Conservation (phyloP, 2,888 invertebrate species). For the Vesta saturnalis region DNA sequence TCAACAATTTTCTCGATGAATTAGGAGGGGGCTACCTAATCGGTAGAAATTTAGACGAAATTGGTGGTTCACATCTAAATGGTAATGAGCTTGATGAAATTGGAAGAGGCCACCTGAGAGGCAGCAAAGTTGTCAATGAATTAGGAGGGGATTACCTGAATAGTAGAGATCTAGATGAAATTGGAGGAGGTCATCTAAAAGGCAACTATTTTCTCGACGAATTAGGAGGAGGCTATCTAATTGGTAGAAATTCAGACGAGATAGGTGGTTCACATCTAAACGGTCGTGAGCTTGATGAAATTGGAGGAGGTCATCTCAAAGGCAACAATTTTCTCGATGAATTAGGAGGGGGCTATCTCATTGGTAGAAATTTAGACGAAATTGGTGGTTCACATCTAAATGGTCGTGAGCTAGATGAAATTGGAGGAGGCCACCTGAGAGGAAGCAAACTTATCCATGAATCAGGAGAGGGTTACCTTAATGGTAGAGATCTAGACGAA, state of each 20-base stretch:
- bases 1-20: constrained; percentile 13
- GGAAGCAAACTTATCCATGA: neutral
- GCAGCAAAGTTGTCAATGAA: constrained; percentile 36
- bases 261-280: constrained; percentile 36
- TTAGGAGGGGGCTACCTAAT: neutral
- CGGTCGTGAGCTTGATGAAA: constrained; percentile 2
- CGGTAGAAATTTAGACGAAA: constrained; percentile 38
- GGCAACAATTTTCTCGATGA: constrained; percentile 29
- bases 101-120: constrained; percentile 30
- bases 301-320: neutral
- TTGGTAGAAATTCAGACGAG: constrained; percentile 39
- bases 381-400: constrained; percentile 39
- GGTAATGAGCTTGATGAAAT: constrained; percentile 36
- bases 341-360: constrained; percentile 38
- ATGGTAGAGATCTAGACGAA: neutral
- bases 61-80: constrained; percentile 37
- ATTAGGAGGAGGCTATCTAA: constrained; percentile 40
- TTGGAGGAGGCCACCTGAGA: constrained; percentile 39
- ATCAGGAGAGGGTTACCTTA: neutral
- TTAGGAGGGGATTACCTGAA: constrained; percentile 38
- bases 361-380: constrained; percentile 33
- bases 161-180: constrained; percentile 35
- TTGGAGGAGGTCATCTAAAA: constrained; percentile 38
- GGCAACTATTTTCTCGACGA: constrained; percentile 40
- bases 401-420: constrained; percentile 35